These are phyloP conservation scores for Podarcis raffonei DNA, from an alignment of 2,113 vertebrate species.

Conservation along the genomic window DNA sequence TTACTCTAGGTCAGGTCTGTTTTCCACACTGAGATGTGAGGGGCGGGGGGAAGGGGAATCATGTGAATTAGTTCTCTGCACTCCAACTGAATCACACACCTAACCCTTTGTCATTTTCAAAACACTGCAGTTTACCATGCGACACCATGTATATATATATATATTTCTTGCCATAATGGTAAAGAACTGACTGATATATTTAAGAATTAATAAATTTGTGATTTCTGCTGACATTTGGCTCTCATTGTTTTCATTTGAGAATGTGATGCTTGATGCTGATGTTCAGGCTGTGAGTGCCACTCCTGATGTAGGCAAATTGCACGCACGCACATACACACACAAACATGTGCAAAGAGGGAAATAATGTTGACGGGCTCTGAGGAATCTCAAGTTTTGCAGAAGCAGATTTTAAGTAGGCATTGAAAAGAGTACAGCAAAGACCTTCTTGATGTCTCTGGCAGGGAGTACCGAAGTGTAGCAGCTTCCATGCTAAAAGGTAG, in stretches of 20 bases:
- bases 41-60: conserved; percentile 64
- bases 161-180: conserved; percentile 85
- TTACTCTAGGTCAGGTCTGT: conserved; percentile 78
- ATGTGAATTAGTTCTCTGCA: conserved; percentile 74
- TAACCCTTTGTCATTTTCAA: conserved; percentile 73
- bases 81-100: conserved; percentile 71
- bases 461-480: too few relatives aligned
- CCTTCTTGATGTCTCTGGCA: too few relatives aligned
- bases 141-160: conserved; percentile 77
- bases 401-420: too few relatives aligned
- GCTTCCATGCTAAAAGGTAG: too few relatives aligned
- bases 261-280: neutral
- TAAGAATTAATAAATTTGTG: conserved; percentile 91
- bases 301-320: neutral
- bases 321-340: neutral
- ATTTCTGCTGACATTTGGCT: conserved; percentile 82
- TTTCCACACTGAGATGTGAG: conserved; percentile 74
- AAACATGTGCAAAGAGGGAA: neutral
- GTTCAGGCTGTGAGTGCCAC: neutral
- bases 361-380: neutral
- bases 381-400: neutral
- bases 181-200: conserved; percentile 85
- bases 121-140: conserved; percentile 81
- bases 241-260: conserved; percentile 59
- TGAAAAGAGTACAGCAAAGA: too few relatives aligned